These are phyloP conservation scores for Oikopleura dioica DNA, from an alignment of 23 tunicate genomes.

Conservation along the genomic window DNA sequence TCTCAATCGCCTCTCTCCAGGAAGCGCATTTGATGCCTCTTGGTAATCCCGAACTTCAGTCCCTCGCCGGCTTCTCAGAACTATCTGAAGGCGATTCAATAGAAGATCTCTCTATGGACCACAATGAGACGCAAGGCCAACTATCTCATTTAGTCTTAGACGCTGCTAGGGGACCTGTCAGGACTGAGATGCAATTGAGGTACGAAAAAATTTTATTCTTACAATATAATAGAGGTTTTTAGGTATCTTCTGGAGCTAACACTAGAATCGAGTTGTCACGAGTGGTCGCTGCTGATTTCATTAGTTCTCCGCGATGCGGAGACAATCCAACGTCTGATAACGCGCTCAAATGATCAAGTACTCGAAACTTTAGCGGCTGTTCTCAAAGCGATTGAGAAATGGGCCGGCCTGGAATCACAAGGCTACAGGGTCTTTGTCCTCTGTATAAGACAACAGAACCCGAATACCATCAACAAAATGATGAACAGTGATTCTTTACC, in stretches of 20 bases:
- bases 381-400: not conserved
- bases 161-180: conserved; percentile 22
- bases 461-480: not conserved
- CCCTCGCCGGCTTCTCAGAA: not conserved
- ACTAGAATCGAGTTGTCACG: conserved; percentile 47
- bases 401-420: not conserved
- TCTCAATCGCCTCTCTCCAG: not conserved
- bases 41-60: not conserved
- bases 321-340: conserved; percentile 21
- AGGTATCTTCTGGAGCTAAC: conserved; percentile 46
- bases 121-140: conserved; percentile 17
- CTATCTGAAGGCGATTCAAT: not conserved
- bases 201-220: conserved; percentile 2
- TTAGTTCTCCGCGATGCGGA: conserved; percentile 30
- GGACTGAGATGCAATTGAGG: conserved; percentile 32
- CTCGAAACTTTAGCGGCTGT: not conserved
- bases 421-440: not conserved
- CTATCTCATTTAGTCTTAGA: conserved; percentile 20
- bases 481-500: not conserved
- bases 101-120: not conserved
- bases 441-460: not conserved
- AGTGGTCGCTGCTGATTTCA: conserved; percentile 53
- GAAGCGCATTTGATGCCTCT: not conserved
- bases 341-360: not conserved
- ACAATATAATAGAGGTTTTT: conserved; percentile 6